phyloP scores from a whole-genome alignment of 2,888 invertebrate species.

The Caenorhabditis sp. region DNA sequence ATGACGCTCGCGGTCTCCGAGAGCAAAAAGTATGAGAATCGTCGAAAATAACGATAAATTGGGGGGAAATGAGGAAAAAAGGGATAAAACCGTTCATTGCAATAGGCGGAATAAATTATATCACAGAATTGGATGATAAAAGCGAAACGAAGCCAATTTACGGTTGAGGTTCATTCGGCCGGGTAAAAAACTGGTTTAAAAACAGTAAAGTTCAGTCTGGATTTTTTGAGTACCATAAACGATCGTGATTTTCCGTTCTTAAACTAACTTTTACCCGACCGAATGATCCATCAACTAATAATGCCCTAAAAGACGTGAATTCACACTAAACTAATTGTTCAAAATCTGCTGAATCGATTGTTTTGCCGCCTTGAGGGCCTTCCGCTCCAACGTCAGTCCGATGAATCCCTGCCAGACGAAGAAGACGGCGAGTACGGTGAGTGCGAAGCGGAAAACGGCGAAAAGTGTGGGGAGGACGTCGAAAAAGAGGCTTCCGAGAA shows the following conservation, averaged over 20 bases:
- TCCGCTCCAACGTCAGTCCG: slow-evolving; percentile 76
- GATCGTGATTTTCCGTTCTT: too few relatives aligned
- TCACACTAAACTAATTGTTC: slow-evolving; percentile 44
- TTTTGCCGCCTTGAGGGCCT: slow-evolving; percentile 78
- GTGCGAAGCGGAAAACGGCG: slow-evolving; percentile 67
- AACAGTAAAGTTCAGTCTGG: too few relatives aligned
- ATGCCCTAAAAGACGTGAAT: background rate
- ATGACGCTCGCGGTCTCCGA: too few relatives aligned
- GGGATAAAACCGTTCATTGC: slow-evolving; percentile 28
- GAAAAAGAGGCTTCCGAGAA: slow-evolving; percentile 57
- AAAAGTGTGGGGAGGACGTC: slow-evolving; percentile 57
- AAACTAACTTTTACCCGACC: too few relatives aligned
- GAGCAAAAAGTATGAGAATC: background rate
- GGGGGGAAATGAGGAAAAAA: background rate
- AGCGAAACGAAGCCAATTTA: too few relatives aligned
- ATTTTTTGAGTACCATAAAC: too few relatives aligned
- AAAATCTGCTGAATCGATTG: slow-evolving; percentile 69
- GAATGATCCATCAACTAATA: too few relatives aligned
- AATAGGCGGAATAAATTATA: background rate
- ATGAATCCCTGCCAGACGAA: slow-evolving; percentile 77
- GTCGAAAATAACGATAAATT: background rate
- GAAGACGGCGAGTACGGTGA: slow-evolving; percentile 75
- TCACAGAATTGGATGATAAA: too few relatives aligned
- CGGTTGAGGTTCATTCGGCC: too few relatives aligned
- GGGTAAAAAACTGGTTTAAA: too few relatives aligned